Percentiles rank a stretch among this genome's conserved stretches.
phyloP scores from a whole-genome alignment of 1,140 invertebrate species.

The Armadillidium nasatum region DNA sequence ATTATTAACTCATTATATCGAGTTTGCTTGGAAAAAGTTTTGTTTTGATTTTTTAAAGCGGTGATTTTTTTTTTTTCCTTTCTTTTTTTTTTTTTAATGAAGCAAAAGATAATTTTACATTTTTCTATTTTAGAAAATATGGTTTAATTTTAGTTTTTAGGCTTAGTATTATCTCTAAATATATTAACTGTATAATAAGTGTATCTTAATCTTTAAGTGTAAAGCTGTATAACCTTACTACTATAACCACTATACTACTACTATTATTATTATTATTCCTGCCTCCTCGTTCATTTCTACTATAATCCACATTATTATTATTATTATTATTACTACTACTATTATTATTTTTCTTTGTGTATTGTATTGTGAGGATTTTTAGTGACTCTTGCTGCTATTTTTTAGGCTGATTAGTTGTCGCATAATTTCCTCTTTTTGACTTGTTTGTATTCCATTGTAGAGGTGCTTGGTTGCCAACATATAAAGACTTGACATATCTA shows the following conservation, averaged over 20 bases:
- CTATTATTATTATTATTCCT: not conserved
- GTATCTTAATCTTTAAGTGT: not conserved
- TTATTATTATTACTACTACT: not conserved
- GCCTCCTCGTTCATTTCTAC: not conserved
- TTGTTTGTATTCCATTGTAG: slow-evolving; percentile 11
- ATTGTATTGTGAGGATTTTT: too few species aligned
- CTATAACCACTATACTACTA: not conserved
- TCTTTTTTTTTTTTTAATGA: not conserved
- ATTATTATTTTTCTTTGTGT: not conserved
- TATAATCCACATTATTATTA: slow-evolving; percentile 8
- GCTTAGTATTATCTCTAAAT: not conserved
- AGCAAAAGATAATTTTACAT: not conserved
- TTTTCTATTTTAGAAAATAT: not conserved
- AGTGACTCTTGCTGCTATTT: too few species aligned
- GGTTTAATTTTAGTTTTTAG: not conserved
- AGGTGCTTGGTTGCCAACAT: slow-evolving; percentile 3
- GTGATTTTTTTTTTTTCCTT: not conserved
- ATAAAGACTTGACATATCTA: not conserved
- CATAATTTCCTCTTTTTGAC: not conserved
- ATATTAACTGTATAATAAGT: not conserved
- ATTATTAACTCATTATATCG: too few species aligned
- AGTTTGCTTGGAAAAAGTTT: not conserved
- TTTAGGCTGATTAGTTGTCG: not conserved
- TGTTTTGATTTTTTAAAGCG: not conserved
- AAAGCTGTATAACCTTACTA: not conserved